Percentiles rank a stretch among this genome's conserved stretches.
Evolutionary conservation across 1,140 invertebrate genomes (phyloP).

Genomic region (Hycleus phaleratus): DNA sequence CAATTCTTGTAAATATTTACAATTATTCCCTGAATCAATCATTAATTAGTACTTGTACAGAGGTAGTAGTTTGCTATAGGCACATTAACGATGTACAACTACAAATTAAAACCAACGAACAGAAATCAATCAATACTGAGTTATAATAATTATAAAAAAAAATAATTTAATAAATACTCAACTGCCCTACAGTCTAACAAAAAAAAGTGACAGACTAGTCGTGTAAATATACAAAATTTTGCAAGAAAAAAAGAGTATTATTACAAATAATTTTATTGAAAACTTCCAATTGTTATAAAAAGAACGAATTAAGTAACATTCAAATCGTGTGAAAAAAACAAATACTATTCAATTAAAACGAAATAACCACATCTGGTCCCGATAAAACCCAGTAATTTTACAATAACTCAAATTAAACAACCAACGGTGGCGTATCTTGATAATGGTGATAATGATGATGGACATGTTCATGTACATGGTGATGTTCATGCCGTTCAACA

Average conservation of each 20-base stretch:
- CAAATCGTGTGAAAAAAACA: background rate
- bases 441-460: conserved; percentile 81
- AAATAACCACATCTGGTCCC: conserved; percentile 5
- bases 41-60: conserved; percentile 14
- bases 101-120: background rate
- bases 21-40: background rate
- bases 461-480: conserved; percentile 73
- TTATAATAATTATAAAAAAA: conserved; percentile 7
- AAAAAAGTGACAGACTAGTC: conserved; percentile 8
- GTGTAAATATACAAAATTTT: conserved; percentile 4
- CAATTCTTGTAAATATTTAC: too few species aligned
- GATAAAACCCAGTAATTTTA: background rate
- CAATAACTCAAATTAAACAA: conserved; percentile 21
- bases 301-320: conserved; percentile 4
- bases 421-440: conserved; percentile 40
- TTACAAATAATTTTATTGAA: conserved; percentile 2
- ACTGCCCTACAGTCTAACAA: background rate
- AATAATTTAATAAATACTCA: conserved; percentile 15
- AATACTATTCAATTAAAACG: background rate
- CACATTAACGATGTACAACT: conserved; percentile 4
- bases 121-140: background rate
- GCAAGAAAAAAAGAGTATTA: conserved; percentile 7
- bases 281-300: conserved; percentile 4
- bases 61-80: conserved; percentile 14
- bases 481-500: conserved; percentile 50